Evolutionary conservation across 2,888 invertebrate species (phyloP), one percentile per base, ranked within the genome.

Genomic region (Ophion ellenae): DNA sequence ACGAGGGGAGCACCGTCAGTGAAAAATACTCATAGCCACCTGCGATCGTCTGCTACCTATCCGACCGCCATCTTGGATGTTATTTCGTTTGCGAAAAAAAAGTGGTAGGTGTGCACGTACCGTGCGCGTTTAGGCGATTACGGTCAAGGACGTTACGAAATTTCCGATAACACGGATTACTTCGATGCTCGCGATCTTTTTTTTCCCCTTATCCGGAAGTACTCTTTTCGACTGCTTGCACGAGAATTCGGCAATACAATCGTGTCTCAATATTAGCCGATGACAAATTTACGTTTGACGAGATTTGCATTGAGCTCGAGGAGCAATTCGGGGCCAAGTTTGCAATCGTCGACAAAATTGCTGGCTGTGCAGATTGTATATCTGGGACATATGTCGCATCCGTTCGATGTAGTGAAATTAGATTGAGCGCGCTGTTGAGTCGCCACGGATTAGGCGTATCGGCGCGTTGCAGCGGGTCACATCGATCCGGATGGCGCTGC

Each of bases 31-130:
- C 92, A 92, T 92, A 87, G 91, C 90, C 93, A 93, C 91, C 93
- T 92, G 91, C 91, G 74, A 92, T 93, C 93, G 92, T 93, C 92
- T 93, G 92, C 92, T 93, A 91, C 90, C 91, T 90, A 90, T 91
- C 90, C 90, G 91, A 91, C 92, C 90, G 93, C 93, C 93, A 93
- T 93, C 90, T 93, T 93, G 71, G 40, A 59, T 71, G 53, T 47
- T 47, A 47, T 69, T 69, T 71, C 66, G 14, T 76, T 11, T 24
- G 66, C 14, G 57, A 67, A 81, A 75, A 74, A 61, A 57, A 57
- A 11, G 17, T 11, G 59, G 20, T 57, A 28, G 61, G 47, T 47
- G 53, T 66, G 14, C 53, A 57, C 53, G 77, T 28, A 9, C 47
- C 40, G 61, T 20, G 32, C 59, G 36, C 40, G 53, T 36, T 71